These are phyloP conservation scores for Crematogaster levior DNA, from an alignment of 2,888 invertebrate genomes.

Conservation along the genomic window DNA sequence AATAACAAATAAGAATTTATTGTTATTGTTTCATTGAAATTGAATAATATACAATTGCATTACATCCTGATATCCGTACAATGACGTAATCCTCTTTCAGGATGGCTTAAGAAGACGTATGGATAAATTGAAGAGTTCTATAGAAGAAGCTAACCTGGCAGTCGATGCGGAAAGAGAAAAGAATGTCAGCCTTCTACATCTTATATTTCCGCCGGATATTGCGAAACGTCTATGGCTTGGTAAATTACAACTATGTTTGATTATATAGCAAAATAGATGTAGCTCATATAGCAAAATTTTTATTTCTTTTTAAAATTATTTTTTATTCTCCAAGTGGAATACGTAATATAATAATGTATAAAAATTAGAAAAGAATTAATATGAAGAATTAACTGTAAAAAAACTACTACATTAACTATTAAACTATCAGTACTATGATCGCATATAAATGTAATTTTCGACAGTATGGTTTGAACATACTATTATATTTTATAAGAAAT, in stretches of 20 bases:
- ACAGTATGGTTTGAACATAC: background rate
- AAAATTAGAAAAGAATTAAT: too few relatives aligned
- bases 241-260: constrained; percentile 83
- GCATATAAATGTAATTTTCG: background rate
- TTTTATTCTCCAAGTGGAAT: background rate
- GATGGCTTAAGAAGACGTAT: constrained; percentile 95
- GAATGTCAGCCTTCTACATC: constrained; percentile 96
- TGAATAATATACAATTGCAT: background rate
- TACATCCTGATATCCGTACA: background rate
- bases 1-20: background rate
- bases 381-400: background rate
- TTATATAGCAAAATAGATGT: too few relatives aligned
- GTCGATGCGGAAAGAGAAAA: constrained; percentile 97
- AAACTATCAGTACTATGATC: background rate
- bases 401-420: background rate
- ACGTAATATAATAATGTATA: too few relatives aligned
- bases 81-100: constrained; percentile 84
- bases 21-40: background rate
- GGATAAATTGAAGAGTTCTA: constrained; percentile 97
- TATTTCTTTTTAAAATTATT: background rate
- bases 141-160: constrained; percentile 96
- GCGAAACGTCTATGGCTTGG: constrained; percentile 97
- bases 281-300: constrained; percentile 9
- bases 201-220: constrained; percentile 98
- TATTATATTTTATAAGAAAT: background rate